Conservation (phyloP, 2,797 vertebrate species). For the Nyctibius grandis region DNA sequence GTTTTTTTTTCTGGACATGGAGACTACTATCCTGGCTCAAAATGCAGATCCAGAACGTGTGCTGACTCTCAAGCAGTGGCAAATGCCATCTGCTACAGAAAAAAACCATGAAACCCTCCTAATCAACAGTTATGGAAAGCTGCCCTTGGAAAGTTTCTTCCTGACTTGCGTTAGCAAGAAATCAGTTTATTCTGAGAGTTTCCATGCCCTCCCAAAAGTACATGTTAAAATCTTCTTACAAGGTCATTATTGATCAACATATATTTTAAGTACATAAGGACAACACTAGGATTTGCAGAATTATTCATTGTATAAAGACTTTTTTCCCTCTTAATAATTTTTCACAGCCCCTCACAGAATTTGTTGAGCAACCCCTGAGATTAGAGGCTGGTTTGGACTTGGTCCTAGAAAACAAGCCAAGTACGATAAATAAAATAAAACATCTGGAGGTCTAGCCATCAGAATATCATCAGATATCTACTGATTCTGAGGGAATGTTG, state of each 20-base stretch:
- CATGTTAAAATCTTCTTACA: not conserved
- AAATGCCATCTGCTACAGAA: not conserved
- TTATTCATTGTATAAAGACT: not conserved
- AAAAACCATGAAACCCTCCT: not conserved
- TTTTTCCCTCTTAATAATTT: not conserved
- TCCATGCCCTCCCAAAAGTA: not conserved
- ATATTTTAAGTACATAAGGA: not conserved
- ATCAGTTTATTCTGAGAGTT: not conserved
- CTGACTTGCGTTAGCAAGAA: not conserved
- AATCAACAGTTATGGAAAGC: not conserved
- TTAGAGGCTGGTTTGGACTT: conserved; percentile 32
- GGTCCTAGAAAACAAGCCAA: conserved; percentile 52
- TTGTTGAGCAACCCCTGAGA: conserved; percentile 56
- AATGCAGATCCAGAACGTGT: not conserved
- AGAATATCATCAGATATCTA: conserved; percentile 62
- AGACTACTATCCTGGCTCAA: not conserved
- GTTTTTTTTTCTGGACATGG: not conserved
- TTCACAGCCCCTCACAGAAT: conserved; percentile 20
- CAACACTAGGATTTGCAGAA: not conserved
- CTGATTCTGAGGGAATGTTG: conserved; percentile 27
- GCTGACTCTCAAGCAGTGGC: not conserved
- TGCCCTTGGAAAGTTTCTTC: not conserved
- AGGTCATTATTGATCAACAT: not conserved
- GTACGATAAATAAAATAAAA: conserved; percentile 61
- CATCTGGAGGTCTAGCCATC: conserved; percentile 53